A percentile compares a stretch with the other conserved stretches of the same genome.
phyloP scores from a whole-genome alignment of 2,888 invertebrate species.

The Tribolium freemani region DNA sequence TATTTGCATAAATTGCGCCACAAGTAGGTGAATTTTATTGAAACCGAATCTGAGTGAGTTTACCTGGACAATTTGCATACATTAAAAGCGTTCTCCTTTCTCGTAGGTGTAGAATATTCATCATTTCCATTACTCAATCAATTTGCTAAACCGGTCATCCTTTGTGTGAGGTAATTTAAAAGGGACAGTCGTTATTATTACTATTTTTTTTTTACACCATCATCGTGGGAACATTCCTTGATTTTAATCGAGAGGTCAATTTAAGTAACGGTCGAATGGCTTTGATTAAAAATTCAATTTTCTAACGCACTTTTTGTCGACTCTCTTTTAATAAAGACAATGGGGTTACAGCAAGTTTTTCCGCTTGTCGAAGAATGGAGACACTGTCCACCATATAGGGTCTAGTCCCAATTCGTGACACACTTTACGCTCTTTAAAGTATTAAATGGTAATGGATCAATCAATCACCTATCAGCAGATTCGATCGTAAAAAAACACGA shows the following conservation, averaged over 20 bases:
- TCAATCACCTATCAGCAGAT: slow-evolving; percentile 23
- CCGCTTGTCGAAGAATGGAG: slow-evolving; percentile 15
- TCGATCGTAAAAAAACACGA: slow-evolving; percentile 7
- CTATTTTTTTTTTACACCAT: neutral
- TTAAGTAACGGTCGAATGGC: slow-evolving; percentile 13
- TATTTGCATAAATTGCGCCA: slow-evolving; percentile 2
- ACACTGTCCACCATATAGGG: slow-evolving; percentile 20
- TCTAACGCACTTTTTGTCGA: slow-evolving; percentile 6
- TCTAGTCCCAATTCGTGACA: slow-evolving; percentile 14
- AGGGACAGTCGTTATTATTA: neutral
- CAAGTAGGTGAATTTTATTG: slow-evolving; percentile 32
- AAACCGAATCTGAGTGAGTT: slow-evolving; percentile 21
- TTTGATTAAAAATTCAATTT: slow-evolving; percentile 25
- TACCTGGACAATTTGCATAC: slow-evolving; percentile 2
- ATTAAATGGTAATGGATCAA: slow-evolving; percentile 17
- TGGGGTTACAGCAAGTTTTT: slow-evolving; percentile 11
- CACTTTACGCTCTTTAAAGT: slow-evolving; percentile 10
- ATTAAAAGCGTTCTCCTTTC: neutral
- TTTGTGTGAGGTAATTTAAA: slow-evolving; percentile 10
- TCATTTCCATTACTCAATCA: slow-evolving; percentile 18
- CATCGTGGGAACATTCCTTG: slow-evolving; percentile 18
- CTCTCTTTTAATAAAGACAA: slow-evolving; percentile 7
- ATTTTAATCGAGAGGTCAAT: slow-evolving; percentile 11
- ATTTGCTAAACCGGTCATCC: slow-evolving; percentile 1
- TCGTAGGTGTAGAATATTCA: neutral